Evolutionary conservation across 2,797 vertebrate species (phyloP), one percentile per base, ranked within the genome.

Genomic region (Phrynocephalus forsythii): DNA sequence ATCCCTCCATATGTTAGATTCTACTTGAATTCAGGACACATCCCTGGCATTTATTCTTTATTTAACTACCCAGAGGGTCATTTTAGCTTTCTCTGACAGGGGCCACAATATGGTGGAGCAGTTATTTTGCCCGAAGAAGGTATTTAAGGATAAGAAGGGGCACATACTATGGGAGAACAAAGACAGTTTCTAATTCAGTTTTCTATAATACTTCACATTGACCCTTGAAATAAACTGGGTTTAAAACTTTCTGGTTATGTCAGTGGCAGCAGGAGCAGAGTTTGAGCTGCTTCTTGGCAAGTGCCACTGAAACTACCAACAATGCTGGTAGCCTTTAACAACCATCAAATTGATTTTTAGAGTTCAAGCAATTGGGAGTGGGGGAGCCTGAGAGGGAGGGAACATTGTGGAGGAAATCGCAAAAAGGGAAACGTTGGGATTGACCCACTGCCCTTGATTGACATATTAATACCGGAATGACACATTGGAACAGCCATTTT

Each of bases 1-100:
- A 30, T 24, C 33, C 28, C 7, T 79, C 91, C 81, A 69, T 26
- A 60, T 85, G 63, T 2, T 28, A 22, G 66, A 73, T 87, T 73
- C 26, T 79, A 80, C 22, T 90, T 82, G 5, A 38, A 52, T 18
- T 18, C 15, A 85, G 68, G 67, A 13, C 73, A 85, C 0, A 69
- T 88, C 52, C 75, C n/a, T 66, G 6, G 48, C 66, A 63, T 44
- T 38, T 8, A 24, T 78, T 26, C 24, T 79, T 52, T n/a, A 48
- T 13, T 52, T 30, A 52, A 33, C 20, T 44, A 44, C 22, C 16
- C 56, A 33, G 56, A 52, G 28, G 56, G 1, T 13, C 52, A 79
- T 79, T 60, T n/a, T 18, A 79, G 28, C 20, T 9, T 24, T 38
- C 33, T 20, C 7, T 38, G 18, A 44, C 20, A 10, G 18, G 16